Evolutionary conservation across 2,888 invertebrate species (phyloP).

Genomic region (Melanotus villosus): DNA sequence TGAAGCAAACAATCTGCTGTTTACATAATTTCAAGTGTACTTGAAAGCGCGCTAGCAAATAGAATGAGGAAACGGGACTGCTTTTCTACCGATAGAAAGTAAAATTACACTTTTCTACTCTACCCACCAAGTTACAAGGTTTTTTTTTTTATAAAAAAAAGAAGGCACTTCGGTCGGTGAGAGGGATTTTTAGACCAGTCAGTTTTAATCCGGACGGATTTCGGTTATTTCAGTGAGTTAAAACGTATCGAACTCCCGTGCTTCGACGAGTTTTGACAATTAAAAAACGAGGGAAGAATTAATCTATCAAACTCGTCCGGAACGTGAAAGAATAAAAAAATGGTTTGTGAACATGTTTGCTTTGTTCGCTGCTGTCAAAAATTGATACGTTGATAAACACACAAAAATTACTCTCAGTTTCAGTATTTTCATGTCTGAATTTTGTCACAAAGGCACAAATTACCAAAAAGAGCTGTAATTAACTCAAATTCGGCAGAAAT

Average conservation of each 20-base stretch:
- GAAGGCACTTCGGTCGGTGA: too few species aligned
- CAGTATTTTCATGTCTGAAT: too few species aligned
- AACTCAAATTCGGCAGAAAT: too few species aligned
- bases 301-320: not conserved
- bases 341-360: not conserved
- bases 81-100: not conserved
- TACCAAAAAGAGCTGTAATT: too few species aligned
- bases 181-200: not conserved
- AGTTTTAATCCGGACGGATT: not conserved
- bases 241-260: too few species aligned
- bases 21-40: constrained; percentile 18
- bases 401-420: too few species aligned
- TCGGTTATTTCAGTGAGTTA: not conserved
- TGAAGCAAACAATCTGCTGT: constrained; percentile 10
- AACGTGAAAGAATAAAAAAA: not conserved
- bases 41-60: not conserved
- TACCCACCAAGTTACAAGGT: too few species aligned
- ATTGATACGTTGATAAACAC: too few species aligned
- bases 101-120: not conserved
- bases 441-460: too few species aligned
- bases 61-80: not conserved
- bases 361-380: too few species aligned
- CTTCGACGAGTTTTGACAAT: constrained; percentile 7
- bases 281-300: constrained; percentile 7
- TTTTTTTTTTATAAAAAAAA: too few species aligned